These are phyloP conservation scores for Corythaeola cristata DNA, from an alignment of 2,113 vertebrate species.

Conservation along the genomic window DNA sequence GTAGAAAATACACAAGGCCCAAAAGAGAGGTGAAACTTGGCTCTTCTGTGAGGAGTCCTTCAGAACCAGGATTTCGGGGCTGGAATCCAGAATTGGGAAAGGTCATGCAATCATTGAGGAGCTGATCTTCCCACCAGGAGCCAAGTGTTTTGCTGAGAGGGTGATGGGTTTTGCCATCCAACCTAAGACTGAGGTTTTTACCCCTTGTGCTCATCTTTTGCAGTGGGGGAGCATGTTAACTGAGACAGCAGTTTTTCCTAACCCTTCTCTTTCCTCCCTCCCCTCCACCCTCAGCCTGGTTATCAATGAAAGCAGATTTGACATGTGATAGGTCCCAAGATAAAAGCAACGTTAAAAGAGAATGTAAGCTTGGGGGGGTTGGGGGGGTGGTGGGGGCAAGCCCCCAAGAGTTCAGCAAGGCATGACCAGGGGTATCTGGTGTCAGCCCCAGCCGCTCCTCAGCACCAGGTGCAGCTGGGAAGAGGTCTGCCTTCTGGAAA, in stretches of 20 bases:
- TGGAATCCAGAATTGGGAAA: neutral
- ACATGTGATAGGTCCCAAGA: neutral
- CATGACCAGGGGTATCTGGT: neutral
- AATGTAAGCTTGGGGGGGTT: neutral
- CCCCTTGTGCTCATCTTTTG: neutral
- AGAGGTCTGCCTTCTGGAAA: neutral
- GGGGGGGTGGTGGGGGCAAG: neutral
- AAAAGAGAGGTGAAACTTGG: neutral
- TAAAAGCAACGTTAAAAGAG: neutral
- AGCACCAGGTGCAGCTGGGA: neutral
- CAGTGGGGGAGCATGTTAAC: neutral
- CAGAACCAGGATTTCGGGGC: neutral
- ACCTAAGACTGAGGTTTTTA: accelerated
- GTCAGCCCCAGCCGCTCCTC: neutral
- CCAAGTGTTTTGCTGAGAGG: neutral
- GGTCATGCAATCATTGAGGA: accelerated
- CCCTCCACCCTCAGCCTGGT: neutral
- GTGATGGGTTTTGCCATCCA: neutral
- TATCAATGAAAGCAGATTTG: neutral
- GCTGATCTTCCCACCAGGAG: neutral
- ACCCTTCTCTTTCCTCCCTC: neutral
- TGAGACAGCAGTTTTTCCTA: neutral
- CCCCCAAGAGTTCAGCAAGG: neutral
- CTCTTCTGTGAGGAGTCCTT: neutral
- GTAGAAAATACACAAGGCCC: neutral